A percentile compares a stretch with the other conserved stretches of the same genome.
Evolutionary conservation across 1,140 invertebrate genomes (phyloP).

Genomic region (Ptiloglossa arizonensis): DNA sequence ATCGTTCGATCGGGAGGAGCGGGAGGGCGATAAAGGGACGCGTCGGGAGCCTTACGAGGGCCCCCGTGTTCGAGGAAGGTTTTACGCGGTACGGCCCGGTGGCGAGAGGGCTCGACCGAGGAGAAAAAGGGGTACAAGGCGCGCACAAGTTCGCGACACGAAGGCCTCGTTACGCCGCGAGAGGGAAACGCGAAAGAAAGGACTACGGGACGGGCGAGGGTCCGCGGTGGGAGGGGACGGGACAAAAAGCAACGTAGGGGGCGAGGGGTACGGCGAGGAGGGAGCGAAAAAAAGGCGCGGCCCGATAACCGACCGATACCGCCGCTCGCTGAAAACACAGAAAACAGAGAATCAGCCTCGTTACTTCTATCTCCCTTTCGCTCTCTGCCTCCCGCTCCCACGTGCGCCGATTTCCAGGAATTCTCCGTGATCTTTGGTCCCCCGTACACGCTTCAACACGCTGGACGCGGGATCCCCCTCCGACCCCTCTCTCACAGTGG

Average conservation of each 20-base stretch:
- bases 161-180: conserved; percentile 75
- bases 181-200: conserved; percentile 34
- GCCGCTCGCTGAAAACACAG: conserved; percentile 75
- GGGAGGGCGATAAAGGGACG: neutral
- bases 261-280: conserved; percentile 13
- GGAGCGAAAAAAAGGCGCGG: conserved; percentile 48
- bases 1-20: neutral
- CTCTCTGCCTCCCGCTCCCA: conserved; percentile 42
- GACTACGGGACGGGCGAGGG: conserved; percentile 16
- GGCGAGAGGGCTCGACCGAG: conserved; percentile 1
- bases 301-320: conserved; percentile 75
- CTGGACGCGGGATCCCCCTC: neutral
- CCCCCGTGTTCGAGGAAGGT: conserved; percentile 37
- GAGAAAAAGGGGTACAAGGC: conserved; percentile 55
- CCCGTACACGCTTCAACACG: conserved; percentile 66
- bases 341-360: conserved; percentile 79
- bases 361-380: conserved; percentile 77
- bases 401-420: conserved; percentile 75
- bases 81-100: conserved; percentile 39
- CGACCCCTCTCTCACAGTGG: neutral
- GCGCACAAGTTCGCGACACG: conserved; percentile 69
- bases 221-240: conserved; percentile 12
- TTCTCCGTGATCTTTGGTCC: conserved; percentile 76
- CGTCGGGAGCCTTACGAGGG: neutral
- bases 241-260: neutral